Percentiles rank a stretch among this genome's conserved stretches.
Conservation (phyloP, 1,140 invertebrate genomes). For the Leptinotarsa lineolata region DNA sequence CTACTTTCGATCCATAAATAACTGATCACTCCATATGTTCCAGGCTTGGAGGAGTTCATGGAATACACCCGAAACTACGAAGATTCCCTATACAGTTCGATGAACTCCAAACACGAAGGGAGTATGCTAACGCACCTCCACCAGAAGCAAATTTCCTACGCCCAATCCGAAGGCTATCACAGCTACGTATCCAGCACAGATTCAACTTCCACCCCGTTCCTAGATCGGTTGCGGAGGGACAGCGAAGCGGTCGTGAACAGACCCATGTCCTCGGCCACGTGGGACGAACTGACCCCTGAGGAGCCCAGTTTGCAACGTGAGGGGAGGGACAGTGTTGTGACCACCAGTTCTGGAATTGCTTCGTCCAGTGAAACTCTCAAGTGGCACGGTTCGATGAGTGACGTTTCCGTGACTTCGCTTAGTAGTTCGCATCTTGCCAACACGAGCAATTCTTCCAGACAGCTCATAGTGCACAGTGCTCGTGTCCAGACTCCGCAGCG, state of each 20-base stretch:
- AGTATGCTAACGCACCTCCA: conserved; percentile 63
- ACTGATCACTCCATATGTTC: not conserved
- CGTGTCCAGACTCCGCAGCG: conserved; percentile 79
- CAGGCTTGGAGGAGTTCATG: conserved; percentile 54
- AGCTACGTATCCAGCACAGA: conserved; percentile 81
- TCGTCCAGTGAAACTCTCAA: conserved; percentile 82
- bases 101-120: conserved; percentile 45
- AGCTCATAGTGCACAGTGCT: conserved; percentile 78
- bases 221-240: conserved; percentile 69
- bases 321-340: conserved; percentile 72
- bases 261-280: conserved; percentile 54
- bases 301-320: conserved; percentile 44
- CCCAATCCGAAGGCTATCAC: conserved; percentile 81
- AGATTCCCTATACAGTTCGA: conserved; percentile 53
- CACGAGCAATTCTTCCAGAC: conserved; percentile 55
- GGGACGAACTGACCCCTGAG: conserved; percentile 60
- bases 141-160: conserved; percentile 76
- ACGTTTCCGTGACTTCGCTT: conserved; percentile 69
- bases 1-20: too few species aligned
- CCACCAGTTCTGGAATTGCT: conserved; percentile 68
- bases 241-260: conserved; percentile 64
- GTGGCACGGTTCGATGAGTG: conserved; percentile 80
- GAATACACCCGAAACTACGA: conserved; percentile 59
- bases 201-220: conserved; percentile 77
- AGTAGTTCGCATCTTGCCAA: conserved; percentile 50